These are phyloP conservation scores for Nansenia antarctica DNA, from an alignment of 2,113 vertebrate genomes.

Conservation along the genomic window DNA sequence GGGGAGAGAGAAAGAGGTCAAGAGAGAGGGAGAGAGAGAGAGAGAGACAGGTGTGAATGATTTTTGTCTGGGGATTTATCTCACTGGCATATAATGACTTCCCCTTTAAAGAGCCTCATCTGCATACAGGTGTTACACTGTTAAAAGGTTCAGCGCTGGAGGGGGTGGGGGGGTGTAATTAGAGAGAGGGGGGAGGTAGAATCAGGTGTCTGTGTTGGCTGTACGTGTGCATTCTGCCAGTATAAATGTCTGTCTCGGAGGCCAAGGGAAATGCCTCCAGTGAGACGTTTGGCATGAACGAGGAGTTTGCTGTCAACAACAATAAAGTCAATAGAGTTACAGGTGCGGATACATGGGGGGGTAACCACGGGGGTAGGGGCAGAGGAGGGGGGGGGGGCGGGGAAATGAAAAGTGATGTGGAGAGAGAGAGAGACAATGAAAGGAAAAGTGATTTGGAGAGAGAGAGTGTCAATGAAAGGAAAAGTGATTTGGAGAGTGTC, in stretches of 20 bases:
- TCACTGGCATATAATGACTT: neutral
- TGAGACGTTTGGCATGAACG: no score
- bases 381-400: neutral
- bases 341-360: no score
- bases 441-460: no score
- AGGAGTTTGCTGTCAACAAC: no score
- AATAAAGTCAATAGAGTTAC: no score
- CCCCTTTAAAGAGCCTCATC: conserved; percentile 1
- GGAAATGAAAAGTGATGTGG: neutral
- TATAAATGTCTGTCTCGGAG: no score
- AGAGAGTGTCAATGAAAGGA: neutral
- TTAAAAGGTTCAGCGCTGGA: neutral
- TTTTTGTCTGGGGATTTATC: neutral
- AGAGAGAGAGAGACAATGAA: neutral
- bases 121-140: neutral
- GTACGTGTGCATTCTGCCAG: no score
- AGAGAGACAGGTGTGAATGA: neutral
- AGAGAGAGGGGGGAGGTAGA: neutral
- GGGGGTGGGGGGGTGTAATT: no score
- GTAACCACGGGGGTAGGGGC: no score
- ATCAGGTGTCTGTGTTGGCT: no score
- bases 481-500: neutral
- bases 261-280: no score
- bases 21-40: neutral
- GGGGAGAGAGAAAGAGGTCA: neutral